A percentile compares a stretch with the other conserved stretches of the same genome.
phyloP scores from a whole-genome alignment of 37 sponge, comb jelly and placozoan species.

The Spongia lamella region DNA sequence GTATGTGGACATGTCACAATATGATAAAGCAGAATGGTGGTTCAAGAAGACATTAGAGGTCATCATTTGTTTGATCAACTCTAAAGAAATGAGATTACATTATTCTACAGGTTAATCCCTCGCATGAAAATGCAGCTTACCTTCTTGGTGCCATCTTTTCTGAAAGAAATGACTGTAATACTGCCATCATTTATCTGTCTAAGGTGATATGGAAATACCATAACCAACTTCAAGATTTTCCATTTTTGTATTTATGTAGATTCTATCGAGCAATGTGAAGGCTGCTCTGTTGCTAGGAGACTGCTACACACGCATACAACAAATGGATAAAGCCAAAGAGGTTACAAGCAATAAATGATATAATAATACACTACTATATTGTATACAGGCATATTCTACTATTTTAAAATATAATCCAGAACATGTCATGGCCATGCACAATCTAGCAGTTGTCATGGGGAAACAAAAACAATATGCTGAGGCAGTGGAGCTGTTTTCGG shows the following conservation, averaged over 20 bases:
- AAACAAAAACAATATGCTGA: conserved; percentile 9
- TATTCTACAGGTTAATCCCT: too few species aligned
- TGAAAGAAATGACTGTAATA: not conserved
- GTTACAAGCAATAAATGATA: too few species aligned
- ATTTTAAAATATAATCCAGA: conserved; percentile 15
- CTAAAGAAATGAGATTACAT: too few species aligned
- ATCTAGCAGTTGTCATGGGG: conserved; percentile 65
- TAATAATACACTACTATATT: too few species aligned
- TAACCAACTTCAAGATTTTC: too few species aligned
- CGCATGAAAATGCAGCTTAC: not conserved
- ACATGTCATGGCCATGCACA: conserved; percentile 43
- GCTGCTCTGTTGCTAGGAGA: conserved; percentile 2
- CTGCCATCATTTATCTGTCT: not conserved
- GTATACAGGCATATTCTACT: not conserved
- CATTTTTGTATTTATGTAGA: not conserved
- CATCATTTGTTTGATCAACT: too few species aligned
- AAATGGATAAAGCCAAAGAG: not conserved
- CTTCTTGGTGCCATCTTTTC: not conserved
- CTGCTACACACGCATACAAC: not conserved
- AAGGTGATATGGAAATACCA: too few species aligned
- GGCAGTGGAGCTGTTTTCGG: conserved; percentile 33
- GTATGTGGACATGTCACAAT: not conserved
- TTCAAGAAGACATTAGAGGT: conserved; percentile 7
- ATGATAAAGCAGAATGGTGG: conserved; percentile 21
- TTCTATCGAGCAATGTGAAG: not conserved